phyloP scores from a whole-genome alignment of 2,888 invertebrate genomes.

The Dendrolimus houi region DNA sequence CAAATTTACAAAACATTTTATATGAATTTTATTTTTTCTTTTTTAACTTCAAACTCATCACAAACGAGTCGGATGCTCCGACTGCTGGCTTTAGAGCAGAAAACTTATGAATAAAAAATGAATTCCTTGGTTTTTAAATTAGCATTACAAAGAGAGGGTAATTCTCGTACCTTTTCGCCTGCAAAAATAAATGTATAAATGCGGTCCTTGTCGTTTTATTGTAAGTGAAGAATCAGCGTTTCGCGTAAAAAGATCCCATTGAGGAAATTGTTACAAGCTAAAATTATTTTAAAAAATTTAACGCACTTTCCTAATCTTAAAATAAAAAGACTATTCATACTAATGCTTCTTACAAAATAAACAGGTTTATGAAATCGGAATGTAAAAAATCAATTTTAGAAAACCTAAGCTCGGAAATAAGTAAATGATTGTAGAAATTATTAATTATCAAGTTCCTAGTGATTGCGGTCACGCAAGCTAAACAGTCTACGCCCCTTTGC shows the following conservation, averaged over 20 bases:
- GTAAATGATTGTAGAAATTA: slow-evolving; percentile 20
- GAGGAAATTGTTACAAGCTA: slow-evolving; percentile 10
- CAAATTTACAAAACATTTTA: slow-evolving; percentile 31
- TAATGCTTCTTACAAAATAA: too few species aligned
- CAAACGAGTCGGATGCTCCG: slow-evolving; percentile 61
- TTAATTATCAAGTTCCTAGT: slow-evolving; percentile 24
- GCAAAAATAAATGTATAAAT: slow-evolving; percentile 63
- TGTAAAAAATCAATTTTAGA: slow-evolving; percentile 19
- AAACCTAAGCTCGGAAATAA: slow-evolving; percentile 6
- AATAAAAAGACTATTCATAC: slow-evolving; percentile 1
- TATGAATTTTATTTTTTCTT: slow-evolving; percentile 40
- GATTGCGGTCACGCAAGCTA: slow-evolving; percentile 33
- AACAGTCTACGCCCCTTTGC: slow-evolving; percentile 28
- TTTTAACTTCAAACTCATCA: slow-evolving; percentile 57
- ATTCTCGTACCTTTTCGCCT: slow-evolving; percentile 67
- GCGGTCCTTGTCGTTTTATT: slow-evolving; percentile 58
- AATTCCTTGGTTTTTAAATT: slow-evolving; percentile 75
- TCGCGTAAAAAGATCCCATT: slow-evolving; percentile 18
- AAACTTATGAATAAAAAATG: slow-evolving; percentile 76
- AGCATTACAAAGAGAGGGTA: slow-evolving; percentile 73
- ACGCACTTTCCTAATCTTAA: too few species aligned
- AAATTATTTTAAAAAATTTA: not conserved
- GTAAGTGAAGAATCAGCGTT: slow-evolving; percentile 58
- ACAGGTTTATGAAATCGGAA: not conserved
- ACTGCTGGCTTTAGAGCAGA: slow-evolving; percentile 67